These are phyloP conservation scores for Elegia similella DNA, from an alignment of 2,888 invertebrate species.

Conservation along the genomic window DNA sequence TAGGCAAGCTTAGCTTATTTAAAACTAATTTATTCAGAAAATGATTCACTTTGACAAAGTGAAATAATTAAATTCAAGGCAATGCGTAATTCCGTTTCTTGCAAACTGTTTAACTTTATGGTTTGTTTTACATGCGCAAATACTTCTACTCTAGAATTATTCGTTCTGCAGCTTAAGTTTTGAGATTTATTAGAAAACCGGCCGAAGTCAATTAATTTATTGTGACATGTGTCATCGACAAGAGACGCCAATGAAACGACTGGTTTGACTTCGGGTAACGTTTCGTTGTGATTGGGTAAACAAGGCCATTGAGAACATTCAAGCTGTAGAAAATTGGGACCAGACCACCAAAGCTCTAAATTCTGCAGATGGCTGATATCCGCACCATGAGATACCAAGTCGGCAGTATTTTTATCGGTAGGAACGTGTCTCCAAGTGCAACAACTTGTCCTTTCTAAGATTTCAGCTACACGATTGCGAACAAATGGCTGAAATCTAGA, in stretches of 20 bases:
- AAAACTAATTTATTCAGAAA: not conserved
- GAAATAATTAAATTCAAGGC: not conserved
- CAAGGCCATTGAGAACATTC: too few relatives aligned
- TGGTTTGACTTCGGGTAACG: too few relatives aligned
- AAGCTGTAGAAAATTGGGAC: slow-evolving; percentile 18
- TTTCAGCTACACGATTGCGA: too few relatives aligned
- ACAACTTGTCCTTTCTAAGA: too few relatives aligned
- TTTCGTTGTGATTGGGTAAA: too few relatives aligned
- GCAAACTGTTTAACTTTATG: not conserved
- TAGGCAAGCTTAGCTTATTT: not conserved
- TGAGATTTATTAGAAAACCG: not conserved
- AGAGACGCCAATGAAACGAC: too few relatives aligned
- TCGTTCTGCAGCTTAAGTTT: not conserved
- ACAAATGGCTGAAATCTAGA: too few relatives aligned
- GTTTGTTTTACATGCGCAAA: not conserved
- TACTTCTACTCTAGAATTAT: not conserved
- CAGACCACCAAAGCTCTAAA: slow-evolving; percentile 30
- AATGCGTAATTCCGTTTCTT: not conserved
- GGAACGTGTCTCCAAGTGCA: too few relatives aligned
- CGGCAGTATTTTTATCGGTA: too few relatives aligned
- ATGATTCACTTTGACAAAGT: not conserved
- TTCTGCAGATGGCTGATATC: slow-evolving; percentile 23
- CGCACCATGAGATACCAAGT: too few relatives aligned
- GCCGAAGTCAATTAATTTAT: not conserved
- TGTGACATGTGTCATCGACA: too few relatives aligned